These are phyloP conservation scores for Xylocampa areola DNA, from an alignment of 2,888 invertebrate species.

Conservation along the genomic window DNA sequence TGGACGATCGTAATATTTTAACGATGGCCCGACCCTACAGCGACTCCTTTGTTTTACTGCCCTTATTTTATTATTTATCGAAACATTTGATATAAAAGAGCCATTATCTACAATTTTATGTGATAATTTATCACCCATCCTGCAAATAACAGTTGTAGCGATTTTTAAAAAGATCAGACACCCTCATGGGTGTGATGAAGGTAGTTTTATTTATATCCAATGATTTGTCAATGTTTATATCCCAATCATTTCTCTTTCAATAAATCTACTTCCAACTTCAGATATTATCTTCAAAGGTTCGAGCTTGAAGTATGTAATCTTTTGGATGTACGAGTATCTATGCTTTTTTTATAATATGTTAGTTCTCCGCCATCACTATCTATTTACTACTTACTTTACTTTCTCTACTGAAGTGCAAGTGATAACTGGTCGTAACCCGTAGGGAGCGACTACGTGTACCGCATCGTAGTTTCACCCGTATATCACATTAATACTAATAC, in stretches of 20 bases:
- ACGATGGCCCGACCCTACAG: conserved; percentile 78
- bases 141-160: conserved; percentile 64
- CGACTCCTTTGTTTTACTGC: conserved; percentile 84
- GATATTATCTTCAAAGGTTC: too few species aligned
- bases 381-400: too few species aligned
- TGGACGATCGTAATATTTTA: conserved; percentile 88
- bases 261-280: too few species aligned
- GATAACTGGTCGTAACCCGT: not conserved
- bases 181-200: not conserved
- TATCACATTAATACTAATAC: conserved; percentile 5
- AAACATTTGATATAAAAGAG: conserved; percentile 84
- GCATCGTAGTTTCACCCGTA: not conserved
- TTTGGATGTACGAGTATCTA: too few species aligned
- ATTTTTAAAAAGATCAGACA: conserved; percentile 38
- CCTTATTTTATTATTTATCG: conserved; percentile 87
- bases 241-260: too few species aligned
- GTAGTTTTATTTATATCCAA: not conserved
- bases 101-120: conserved; percentile 83
- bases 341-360: too few species aligned
- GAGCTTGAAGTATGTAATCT: too few species aligned
- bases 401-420: too few species aligned
- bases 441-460: not conserved
- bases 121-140: conserved; percentile 75
- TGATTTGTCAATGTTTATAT: too few species aligned
- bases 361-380: too few species aligned